phyloP scores from a whole-genome alignment of 2,113 vertebrate genomes.

The Rhynchomys soricoides region DNA sequence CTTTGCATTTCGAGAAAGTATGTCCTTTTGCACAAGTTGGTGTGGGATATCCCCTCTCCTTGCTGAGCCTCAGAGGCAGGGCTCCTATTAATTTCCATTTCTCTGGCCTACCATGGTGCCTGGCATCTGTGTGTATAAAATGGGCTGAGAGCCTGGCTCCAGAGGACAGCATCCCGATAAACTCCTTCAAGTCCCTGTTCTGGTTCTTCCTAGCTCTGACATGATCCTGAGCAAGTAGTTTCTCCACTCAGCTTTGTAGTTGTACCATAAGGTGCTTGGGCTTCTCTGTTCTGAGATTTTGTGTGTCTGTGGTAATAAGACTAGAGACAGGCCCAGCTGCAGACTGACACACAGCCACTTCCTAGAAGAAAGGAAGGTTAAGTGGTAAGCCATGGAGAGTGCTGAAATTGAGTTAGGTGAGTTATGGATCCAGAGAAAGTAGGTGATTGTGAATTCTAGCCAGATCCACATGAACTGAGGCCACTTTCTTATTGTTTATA shows the following conservation, averaged over 20 bases:
- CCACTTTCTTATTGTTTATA: not conserved
- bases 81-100: slow-evolving; percentile 2
- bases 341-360: not conserved
- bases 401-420: not conserved
- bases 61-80: not conserved
- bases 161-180: not conserved
- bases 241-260: not conserved
- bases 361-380: not conserved
- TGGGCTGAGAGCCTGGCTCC: not conserved
- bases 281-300: not conserved
- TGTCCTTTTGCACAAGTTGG: not conserved
- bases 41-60: no score
- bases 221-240: not conserved
- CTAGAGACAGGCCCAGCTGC: not conserved
- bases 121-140: not conserved
- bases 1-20: not conserved
- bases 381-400: not conserved
- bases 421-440: not conserved
- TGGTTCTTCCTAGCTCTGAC: not conserved
- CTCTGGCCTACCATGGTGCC: not conserved
- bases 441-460: not conserved
- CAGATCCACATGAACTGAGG: not conserved
- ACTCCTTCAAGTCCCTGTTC: not conserved
- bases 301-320: slow-evolving; percentile 3
- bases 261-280: not conserved